phyloP scores from a whole-genome alignment of 2,113 vertebrate genomes.

The Tenebrosternarchus preto region DNA sequence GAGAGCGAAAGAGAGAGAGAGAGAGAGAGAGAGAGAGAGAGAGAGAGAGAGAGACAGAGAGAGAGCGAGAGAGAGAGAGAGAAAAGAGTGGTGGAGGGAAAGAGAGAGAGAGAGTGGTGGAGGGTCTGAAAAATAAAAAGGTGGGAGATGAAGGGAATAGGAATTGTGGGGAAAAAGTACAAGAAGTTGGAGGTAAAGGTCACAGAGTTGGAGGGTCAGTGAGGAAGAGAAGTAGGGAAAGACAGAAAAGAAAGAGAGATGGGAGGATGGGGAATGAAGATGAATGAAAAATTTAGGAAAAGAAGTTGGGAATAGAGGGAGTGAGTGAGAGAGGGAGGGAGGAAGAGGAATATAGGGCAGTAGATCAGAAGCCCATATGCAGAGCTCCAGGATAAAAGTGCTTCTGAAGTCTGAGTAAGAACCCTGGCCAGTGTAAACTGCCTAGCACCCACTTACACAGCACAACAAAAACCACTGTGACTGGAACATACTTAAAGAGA shows the following conservation, averaged over 20 bases:
- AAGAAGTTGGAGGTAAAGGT: background rate
- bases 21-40: too few species aligned
- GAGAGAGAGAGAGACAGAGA: too few species aligned
- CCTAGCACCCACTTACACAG: too few species aligned
- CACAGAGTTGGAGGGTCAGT: background rate
- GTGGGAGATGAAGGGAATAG: background rate
- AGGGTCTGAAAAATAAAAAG: background rate
- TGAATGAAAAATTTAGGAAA: background rate
- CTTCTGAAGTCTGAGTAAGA: too few species aligned
- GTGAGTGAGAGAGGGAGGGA: background rate
- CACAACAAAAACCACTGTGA: too few species aligned
- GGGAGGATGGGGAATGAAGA: background rate
- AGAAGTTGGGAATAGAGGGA: background rate
- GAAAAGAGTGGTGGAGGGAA: background rate
- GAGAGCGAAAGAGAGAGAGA: too few species aligned
- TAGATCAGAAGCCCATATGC: constrained; percentile 6
- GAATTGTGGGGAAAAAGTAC: background rate
- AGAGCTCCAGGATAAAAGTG: background rate
- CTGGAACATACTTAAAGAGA: too few species aligned
- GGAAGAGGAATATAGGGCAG: constrained; percentile 12
- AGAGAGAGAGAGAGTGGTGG: background rate
- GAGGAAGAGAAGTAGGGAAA: background rate
- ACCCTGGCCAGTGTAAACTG: too few species aligned
- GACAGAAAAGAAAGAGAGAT: background rate
- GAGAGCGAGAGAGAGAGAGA: too few species aligned